phyloP scores from a whole-genome alignment of 2,113 vertebrate species.

The Chloroceryle aenea region DNA sequence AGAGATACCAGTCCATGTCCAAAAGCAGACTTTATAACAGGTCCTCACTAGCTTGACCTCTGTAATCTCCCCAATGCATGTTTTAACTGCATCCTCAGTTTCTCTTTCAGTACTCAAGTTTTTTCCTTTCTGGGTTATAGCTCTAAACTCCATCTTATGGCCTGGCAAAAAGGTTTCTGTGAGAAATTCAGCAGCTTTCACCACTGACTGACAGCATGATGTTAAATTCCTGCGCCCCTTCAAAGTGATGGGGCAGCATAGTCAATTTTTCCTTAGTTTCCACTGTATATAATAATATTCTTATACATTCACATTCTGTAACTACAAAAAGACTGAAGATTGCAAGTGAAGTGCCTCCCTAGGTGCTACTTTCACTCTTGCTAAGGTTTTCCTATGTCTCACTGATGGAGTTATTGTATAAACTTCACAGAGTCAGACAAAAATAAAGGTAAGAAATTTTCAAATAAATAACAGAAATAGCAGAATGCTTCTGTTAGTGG shows the following conservation, averaged over 20 bases:
- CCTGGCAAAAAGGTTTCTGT: neutral
- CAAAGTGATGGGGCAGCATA: neutral
- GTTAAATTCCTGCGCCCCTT: neutral
- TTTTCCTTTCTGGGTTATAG: neutral
- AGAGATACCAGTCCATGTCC: neutral
- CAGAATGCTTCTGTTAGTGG: neutral
- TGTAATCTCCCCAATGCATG: neutral
- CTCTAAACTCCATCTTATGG: neutral
- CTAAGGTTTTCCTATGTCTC: neutral
- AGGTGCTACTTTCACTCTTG: neutral
- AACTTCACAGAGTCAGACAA: neutral
- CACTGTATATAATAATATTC: too few species aligned
- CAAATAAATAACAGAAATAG: neutral
- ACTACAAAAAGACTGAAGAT: neutral
- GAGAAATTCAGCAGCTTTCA: neutral
- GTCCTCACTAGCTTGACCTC: neutral
- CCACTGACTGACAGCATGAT: neutral
- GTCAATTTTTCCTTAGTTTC: neutral
- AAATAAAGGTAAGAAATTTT: neutral
- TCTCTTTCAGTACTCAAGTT: neutral
- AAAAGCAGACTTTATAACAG: neutral
- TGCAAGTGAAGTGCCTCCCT: neutral
- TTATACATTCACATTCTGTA: neutral
- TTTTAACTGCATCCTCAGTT: neutral
- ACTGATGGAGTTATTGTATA: neutral